A percentile compares a stretch with the other conserved stretches of the same genome.
These are phyloP conservation scores for Caenorhabditis remanei DNA, from an alignment of 1,140 invertebrate genomes.

Conservation along the genomic window DNA sequence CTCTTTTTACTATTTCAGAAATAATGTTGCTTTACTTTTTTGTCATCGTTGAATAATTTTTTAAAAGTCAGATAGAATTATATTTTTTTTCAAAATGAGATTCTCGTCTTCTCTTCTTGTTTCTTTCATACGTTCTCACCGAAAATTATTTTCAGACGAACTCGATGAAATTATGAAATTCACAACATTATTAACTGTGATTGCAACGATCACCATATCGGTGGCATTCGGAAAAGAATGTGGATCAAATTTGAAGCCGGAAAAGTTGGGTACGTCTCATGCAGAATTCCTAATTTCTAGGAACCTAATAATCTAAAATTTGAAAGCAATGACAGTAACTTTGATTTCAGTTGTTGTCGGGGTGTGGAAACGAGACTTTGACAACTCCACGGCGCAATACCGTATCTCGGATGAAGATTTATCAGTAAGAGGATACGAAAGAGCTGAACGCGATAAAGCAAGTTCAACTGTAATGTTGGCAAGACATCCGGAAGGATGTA, in stretches of 20 bases:
- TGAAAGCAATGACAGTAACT: not conserved
- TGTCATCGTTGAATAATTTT: too few species aligned
- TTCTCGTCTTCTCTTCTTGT: not conserved
- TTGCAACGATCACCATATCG: not conserved
- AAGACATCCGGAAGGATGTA: constrained; percentile 4
- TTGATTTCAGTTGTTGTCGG: constrained; percentile 15
- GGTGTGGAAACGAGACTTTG: constrained; percentile 11
- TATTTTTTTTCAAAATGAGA: too few species aligned
- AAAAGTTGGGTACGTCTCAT: constrained; percentile 1
- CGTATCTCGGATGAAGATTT: constrained; percentile 50
- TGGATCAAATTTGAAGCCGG: constrained; percentile 7
- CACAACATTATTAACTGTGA: not conserved
- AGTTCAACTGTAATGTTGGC: constrained; percentile 13
- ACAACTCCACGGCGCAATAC: constrained; percentile 45
- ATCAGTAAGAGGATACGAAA: constrained; percentile 20
- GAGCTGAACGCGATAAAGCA: not conserved
- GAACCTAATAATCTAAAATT: not conserved
- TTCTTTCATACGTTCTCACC: not conserved
- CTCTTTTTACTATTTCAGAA: not conserved
- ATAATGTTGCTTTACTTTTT: constrained; percentile 20
- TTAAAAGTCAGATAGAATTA: too few species aligned
- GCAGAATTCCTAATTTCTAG: not conserved
- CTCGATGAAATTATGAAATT: constrained; percentile 27
- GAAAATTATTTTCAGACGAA: not conserved
- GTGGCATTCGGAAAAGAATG: not conserved